Percentiles rank a stretch among this genome's conserved stretches.
Evolutionary conservation across 2,888 invertebrate species (phyloP).

Genomic region (Bombylius discolor): DNA sequence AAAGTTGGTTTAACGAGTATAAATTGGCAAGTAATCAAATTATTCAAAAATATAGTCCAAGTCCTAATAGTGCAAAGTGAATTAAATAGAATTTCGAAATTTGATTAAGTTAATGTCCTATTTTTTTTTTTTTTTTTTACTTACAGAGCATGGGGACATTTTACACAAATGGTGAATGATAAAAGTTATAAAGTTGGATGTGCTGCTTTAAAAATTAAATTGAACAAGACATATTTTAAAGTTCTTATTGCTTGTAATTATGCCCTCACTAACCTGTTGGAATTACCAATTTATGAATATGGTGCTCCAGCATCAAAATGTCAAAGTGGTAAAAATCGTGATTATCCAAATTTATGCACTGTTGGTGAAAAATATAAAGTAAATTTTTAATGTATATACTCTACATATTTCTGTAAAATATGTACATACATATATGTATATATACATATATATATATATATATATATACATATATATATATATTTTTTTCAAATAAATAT

Average conservation of each 20-base stretch:
- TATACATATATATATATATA: too few relatives aligned
- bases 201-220: background rate
- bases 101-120: background rate
- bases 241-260: background rate
- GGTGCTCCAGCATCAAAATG: background rate
- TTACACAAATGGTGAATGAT: slow-evolving; percentile 1
- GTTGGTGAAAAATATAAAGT: background rate
- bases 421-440: too few relatives aligned
- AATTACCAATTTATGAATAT: background rate
- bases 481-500: too few relatives aligned
- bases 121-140: background rate
- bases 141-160: background rate
- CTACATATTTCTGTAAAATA: too few relatives aligned
- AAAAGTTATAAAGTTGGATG: background rate
- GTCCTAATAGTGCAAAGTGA: too few relatives aligned
- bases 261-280: background rate
- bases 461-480: too few relatives aligned
- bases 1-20: slow-evolving; percentile 9
- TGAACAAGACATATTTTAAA: too few relatives aligned
- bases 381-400: too few relatives aligned
- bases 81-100: too few relatives aligned
- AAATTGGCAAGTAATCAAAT: too few relatives aligned
- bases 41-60: too few relatives aligned
- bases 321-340: background rate
- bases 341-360: slow-evolving; percentile 22